These are phyloP conservation scores for Myotis brandtii DNA, from an alignment of 2,113 vertebrate genomes.

Conservation along the genomic window DNA sequence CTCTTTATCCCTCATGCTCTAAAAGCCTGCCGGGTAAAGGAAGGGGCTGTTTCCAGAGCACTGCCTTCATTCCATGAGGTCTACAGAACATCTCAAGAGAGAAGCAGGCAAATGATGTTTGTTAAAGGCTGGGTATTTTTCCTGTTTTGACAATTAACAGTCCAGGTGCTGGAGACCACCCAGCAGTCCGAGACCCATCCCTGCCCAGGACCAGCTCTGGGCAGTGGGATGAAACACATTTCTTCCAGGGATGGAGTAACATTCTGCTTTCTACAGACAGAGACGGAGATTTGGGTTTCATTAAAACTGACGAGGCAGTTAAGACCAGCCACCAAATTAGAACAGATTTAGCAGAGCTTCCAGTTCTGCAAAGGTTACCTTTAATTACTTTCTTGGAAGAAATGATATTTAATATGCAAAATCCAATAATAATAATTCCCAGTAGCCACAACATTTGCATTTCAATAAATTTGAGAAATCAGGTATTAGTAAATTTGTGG, in stretches of 20 bases:
- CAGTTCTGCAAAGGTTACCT: slow-evolving; percentile 70
- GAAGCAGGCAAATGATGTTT: not conserved
- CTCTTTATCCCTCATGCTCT: not conserved
- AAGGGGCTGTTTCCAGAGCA: not conserved
- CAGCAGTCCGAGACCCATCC: not conserved
- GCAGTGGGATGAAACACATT: not conserved
- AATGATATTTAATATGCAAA: slow-evolving; percentile 71
- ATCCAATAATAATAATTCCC: slow-evolving; percentile 65
- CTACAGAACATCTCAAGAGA: not conserved
- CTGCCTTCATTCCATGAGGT: not conserved
- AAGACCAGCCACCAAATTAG: slow-evolving; percentile 53
- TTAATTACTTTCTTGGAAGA: slow-evolving; percentile 70
- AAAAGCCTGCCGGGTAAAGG: not conserved
- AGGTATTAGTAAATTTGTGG: slow-evolving; percentile 46
- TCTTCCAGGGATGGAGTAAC: not conserved
- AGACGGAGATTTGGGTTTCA: slow-evolving; percentile 13
- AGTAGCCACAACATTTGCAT: slow-evolving; percentile 69
- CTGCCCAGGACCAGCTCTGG: not conserved
- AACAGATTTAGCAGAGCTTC: slow-evolving; percentile 47
- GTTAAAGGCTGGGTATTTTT: not conserved
- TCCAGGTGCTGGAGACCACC: not conserved
- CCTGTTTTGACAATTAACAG: not conserved
- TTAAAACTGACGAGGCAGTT: slow-evolving; percentile 46
- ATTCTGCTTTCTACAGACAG: not conserved
- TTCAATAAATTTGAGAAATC: slow-evolving; percentile 64